These are phyloP conservation scores for Chrysemys picta DNA, from an alignment of 2,113 vertebrate species.

Conservation along the genomic window DNA sequence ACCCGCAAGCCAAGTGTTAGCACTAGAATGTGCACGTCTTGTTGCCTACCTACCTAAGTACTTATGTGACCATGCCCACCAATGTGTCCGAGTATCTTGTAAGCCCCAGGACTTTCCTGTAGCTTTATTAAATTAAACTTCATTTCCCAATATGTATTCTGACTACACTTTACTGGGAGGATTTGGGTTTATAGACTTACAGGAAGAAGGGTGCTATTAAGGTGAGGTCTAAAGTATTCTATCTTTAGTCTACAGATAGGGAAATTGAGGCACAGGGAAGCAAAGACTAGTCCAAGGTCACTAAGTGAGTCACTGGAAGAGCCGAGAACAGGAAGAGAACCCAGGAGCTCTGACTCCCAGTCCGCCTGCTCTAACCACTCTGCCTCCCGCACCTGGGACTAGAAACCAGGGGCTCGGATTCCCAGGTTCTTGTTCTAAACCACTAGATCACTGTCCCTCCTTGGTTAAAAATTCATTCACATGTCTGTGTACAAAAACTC, in stretches of 20 bases:
- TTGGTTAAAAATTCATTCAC: background rate
- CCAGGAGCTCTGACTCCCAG: accelerated
- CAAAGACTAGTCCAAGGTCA: background rate
- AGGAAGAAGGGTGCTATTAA: background rate
- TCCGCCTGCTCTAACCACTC: background rate
- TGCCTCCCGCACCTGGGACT: background rate
- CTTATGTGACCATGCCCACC: background rate
- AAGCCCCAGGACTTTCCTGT: conserved; percentile 2
- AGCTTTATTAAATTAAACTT: background rate
- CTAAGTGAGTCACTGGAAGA: background rate
- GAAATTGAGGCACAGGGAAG: accelerated
- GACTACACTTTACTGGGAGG: conserved; percentile 22
- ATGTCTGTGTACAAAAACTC: background rate
- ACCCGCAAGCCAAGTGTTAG: background rate
- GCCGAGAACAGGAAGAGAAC: accelerated
- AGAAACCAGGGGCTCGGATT: background rate
- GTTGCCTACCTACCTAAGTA: background rate
- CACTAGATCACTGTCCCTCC: background rate
- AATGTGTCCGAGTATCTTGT: background rate
- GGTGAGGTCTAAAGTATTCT: background rate
- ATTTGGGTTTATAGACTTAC: background rate
- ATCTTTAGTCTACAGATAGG: accelerated
- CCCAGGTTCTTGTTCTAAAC: background rate
- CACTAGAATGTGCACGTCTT: background rate
- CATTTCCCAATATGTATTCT: conserved; percentile 45